These are phyloP conservation scores for Mandrillus leucophaeus DNA, from an alignment of 2,113 vertebrate species.

Conservation along the genomic window DNA sequence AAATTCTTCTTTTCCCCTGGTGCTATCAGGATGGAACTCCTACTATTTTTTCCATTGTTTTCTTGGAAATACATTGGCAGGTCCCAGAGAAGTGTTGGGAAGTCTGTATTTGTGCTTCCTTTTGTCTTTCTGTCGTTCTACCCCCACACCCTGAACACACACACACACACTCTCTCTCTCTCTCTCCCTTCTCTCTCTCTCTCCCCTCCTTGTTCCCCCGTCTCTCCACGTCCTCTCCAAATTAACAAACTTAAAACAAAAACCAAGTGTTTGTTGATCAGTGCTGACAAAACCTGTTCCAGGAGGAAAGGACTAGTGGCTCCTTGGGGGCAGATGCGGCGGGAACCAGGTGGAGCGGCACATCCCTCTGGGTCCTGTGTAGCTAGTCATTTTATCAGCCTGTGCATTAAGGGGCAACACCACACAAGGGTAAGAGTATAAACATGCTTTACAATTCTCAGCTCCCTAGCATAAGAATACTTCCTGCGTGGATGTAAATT, in stretches of 20 bases:
- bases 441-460: conserved; percentile 82
- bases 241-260: background rate
- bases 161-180: no score
- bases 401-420: conserved; percentile 73
- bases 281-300: background rate
- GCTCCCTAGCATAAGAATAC: conserved; percentile 76
- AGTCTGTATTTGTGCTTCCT: background rate
- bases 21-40: no score
- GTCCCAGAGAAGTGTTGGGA: background rate
- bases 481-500: conserved; percentile 81
- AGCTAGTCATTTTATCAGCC: conserved; percentile 80
- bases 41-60: background rate
- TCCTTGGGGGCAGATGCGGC: conserved; percentile 47
- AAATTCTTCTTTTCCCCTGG: background rate
- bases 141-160: background rate
- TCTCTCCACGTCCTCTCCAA: background rate
- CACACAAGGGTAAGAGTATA: conserved; percentile 72
- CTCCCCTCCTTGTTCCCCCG: no score
- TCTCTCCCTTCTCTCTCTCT: no score
- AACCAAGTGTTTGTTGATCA: background rate
- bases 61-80: background rate
- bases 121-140: background rate
- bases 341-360: conserved; percentile 50
- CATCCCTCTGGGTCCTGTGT: background rate
- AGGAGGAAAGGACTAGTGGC: conserved; percentile 14